Evolutionary conservation across 2,888 invertebrate genomes (phyloP).

Genomic region (Pseudoips prasinana): DNA sequence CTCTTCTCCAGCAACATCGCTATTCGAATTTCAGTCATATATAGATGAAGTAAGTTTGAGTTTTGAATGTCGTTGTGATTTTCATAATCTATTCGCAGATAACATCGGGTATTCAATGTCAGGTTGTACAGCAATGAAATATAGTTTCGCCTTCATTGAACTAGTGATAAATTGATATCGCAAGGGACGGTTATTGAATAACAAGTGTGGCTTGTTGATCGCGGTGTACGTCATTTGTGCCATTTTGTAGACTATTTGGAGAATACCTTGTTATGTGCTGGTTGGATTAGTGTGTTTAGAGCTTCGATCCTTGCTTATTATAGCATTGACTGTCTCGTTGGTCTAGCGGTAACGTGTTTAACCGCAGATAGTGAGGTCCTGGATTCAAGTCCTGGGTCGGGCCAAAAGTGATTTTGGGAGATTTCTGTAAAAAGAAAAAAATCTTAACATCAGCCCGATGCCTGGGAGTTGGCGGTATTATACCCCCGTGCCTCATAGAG

Average conservation of each 20-base stretch:
- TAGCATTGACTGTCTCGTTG: no score
- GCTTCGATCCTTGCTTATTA: no score
- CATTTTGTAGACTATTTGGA: slow-evolving; percentile 29
- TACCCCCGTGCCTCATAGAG: no score
- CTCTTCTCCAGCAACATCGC: slow-evolving; percentile 17
- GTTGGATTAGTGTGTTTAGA: no score
- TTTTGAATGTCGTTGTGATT: slow-evolving; percentile 7
- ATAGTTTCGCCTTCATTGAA: slow-evolving; percentile 81
- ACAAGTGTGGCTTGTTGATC: slow-evolving; percentile 68
- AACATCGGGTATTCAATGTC: slow-evolving; percentile 57
- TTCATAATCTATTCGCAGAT: slow-evolving; percentile 44
- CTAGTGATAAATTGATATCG: slow-evolving; percentile 77
- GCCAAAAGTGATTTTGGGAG: no score
- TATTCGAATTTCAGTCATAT: slow-evolving; percentile 15
- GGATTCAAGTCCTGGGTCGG: no score
- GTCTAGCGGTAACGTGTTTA: no score
- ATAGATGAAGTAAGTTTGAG: neutral
- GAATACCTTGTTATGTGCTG: slow-evolving; percentile 24
- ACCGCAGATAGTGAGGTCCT: no score
- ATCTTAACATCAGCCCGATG: no score
- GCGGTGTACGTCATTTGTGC: slow-evolving; percentile 37
- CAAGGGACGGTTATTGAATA: slow-evolving; percentile 76
- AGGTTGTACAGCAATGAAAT: slow-evolving; percentile 71
- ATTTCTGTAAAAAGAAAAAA: no score
- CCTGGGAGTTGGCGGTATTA: no score